Evolutionary conservation across 2,113 vertebrate genomes (phyloP), one percentile per base, ranked within the genome.

Genomic region (Ictidomys tridecemlineatus): DNA sequence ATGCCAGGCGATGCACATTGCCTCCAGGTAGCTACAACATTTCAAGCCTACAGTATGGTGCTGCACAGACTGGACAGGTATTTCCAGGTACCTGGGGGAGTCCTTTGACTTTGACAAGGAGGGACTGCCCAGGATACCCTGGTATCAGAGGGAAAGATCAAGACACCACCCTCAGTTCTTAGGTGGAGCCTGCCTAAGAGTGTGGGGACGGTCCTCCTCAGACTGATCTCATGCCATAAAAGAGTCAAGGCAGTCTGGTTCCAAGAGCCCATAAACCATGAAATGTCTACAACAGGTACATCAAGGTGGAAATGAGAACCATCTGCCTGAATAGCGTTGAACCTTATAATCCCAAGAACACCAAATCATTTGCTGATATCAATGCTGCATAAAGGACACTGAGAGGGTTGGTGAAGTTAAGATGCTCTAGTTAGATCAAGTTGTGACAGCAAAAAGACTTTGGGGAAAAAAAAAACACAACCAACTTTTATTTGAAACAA

Each of bases 361-460:
- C 17, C 58, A 95, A 98, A 96, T 78, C 63, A 26, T 86, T 95
- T 94, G 92, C 58, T 97, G 98, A 98, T 98, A 98, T 98, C 99
- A 99, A 98, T 77, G 94, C 37, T 96, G 96, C 98, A 97, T 98
- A 98, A 99, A 98, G 99, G 98, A 99, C 86, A 95, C n/a, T 90
- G 93, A 98, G 98, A 98, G 90, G 94, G 89, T 97, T 93, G 93
- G 77, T 98, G 98, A 99, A 98, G 97, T 97, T 91, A 92, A 83
- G 91, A 97, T 93, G 96, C 84, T 97, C 96, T 95, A 98, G 96
- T 98, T 92, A 97, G 97, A 98, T 98, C 80, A 86, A 96, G 70
- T 98, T 97, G 98, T 92, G 91, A 99, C 98, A 98, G 98, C 98
- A 98, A 98, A 99, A 91, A 96, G 98, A 98, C 48, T 74, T 89